Conservation (phyloP, 2,888 invertebrate species). For the Myopa tessellatipennis region DNA sequence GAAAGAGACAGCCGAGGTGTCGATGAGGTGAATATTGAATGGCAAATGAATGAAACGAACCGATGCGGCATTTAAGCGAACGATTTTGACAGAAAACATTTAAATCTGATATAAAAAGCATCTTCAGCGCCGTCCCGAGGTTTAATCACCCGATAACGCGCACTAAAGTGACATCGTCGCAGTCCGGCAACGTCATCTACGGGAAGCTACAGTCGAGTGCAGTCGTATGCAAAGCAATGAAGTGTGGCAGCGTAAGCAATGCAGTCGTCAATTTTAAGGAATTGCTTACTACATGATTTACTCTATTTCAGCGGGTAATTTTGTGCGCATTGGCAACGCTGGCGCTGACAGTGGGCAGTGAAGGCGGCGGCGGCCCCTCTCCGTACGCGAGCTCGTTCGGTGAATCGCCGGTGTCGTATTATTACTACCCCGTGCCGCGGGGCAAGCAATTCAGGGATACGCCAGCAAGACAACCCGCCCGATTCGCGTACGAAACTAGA, state of each 20-base stretch:
- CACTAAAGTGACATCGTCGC: slow-evolving; percentile 54
- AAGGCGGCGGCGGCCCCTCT: not conserved
- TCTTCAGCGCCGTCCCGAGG: slow-evolving; percentile 61
- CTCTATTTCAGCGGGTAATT: slow-evolving; percentile 9
- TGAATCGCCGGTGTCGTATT: slow-evolving; percentile 51
- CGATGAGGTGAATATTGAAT: not conserved
- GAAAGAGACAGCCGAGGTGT: not conserved
- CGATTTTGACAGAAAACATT: not conserved
- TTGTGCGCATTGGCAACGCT: slow-evolving; percentile 35
- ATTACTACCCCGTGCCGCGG: slow-evolving; percentile 58
- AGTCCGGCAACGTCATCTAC: slow-evolving; percentile 11
- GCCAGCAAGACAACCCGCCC: not conserved
- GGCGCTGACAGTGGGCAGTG: slow-evolving; percentile 44
- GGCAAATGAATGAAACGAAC: not conserved
- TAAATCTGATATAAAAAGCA: slow-evolving; percentile 63
- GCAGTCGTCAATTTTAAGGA: not conserved
- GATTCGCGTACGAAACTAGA: not conserved
- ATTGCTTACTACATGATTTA: not conserved
- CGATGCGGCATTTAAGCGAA: not conserved
- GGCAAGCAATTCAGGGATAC: not conserved
- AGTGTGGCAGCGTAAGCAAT: slow-evolving; percentile 15
- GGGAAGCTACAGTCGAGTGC: slow-evolving; percentile 34
- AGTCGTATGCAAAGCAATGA: slow-evolving; percentile 17
- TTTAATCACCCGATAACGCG: slow-evolving; percentile 65
- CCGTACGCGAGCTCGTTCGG: slow-evolving; percentile 51